Evolutionary conservation across 92 coral and sea anemone genomes (phyloP).

Genomic region (Pocillopora grandis): DNA sequence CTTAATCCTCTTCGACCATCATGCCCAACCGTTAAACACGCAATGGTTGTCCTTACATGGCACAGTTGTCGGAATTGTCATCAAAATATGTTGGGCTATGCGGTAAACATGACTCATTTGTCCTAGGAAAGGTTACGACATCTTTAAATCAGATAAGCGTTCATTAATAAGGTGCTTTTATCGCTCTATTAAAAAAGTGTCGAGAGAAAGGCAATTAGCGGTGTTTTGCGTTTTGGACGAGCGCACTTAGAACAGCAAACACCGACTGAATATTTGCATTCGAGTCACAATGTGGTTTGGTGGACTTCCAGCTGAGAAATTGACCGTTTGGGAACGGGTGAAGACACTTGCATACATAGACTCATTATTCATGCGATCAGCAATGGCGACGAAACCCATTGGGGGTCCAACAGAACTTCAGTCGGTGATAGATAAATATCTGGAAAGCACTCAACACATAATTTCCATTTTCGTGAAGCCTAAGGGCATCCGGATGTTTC

Average conservation of each 20-base stretch:
- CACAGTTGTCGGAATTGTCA: neutral
- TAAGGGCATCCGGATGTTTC: conserved; percentile 14
- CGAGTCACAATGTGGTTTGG: neutral
- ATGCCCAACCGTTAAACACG: neutral
- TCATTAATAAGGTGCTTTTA: conserved; percentile 25
- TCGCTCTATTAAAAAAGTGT: neutral
- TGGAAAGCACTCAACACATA: neutral
- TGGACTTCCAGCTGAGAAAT: conserved; percentile 21
- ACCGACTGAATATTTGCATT: neutral
- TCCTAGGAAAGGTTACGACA: neutral
- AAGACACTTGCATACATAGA: neutral
- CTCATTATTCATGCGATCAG: neutral
- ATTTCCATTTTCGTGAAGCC: conserved; percentile 2
- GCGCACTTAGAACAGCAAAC: neutral
- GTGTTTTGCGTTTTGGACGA: neutral
- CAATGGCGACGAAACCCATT: neutral
- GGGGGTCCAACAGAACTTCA: conserved; percentile 26
- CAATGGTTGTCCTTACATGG: neutral
- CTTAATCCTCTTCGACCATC: neutral
- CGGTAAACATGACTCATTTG: too few species aligned
- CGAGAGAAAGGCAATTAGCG: conserved; percentile 10
- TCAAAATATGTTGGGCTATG: too few species aligned
- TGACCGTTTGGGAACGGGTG: conserved; percentile 21
- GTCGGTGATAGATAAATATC: neutral
- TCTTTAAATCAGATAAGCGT: conserved; percentile 5